A percentile compares a stretch with the other conserved stretches of the same genome.
Evolutionary conservation across 2,888 invertebrate species (phyloP).

Genomic region (Lepas anatifera): DNA sequence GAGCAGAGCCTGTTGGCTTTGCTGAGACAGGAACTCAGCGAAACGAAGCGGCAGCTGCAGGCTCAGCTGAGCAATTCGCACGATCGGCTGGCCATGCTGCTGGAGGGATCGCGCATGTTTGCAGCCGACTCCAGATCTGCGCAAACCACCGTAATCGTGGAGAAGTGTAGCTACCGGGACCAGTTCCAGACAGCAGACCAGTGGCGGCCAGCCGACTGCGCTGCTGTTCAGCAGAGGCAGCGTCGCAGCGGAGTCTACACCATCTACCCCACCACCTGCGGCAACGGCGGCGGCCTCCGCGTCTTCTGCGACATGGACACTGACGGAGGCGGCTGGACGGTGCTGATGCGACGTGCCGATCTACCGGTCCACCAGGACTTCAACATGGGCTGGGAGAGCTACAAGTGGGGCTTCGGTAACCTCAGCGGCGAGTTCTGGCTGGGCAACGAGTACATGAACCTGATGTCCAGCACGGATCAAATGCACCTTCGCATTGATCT

Average conservation of each 20-base stretch:
- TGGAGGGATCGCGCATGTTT: neutral
- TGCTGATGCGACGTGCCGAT: constrained; percentile 78
- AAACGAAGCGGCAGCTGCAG: neutral
- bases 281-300: constrained; percentile 5
- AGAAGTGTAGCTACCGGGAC: neutral
- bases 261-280: neutral
- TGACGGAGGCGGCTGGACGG: constrained; percentile 93
- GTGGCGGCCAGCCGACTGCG: neutral
- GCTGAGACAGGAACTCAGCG: neutral
- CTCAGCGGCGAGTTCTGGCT: constrained; percentile 83
- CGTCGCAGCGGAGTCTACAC: neutral
- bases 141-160: neutral
- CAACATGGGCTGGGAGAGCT: constrained; percentile 82
- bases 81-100: neutral
- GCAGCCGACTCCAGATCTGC: neutral
- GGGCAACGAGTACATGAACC: constrained; percentile 85
- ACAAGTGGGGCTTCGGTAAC: constrained; percentile 86
- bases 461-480: constrained; percentile 84
- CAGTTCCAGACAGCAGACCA: neutral
- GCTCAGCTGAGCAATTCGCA: neutral
- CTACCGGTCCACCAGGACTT: constrained; percentile 78
- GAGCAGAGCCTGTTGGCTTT: neutral
- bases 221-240: neutral
- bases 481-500: constrained; percentile 74
- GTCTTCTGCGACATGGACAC: constrained; percentile 83